Evolutionary conservation across 2,888 invertebrate genomes (phyloP).

Genomic region (Volucella bombylans): DNA sequence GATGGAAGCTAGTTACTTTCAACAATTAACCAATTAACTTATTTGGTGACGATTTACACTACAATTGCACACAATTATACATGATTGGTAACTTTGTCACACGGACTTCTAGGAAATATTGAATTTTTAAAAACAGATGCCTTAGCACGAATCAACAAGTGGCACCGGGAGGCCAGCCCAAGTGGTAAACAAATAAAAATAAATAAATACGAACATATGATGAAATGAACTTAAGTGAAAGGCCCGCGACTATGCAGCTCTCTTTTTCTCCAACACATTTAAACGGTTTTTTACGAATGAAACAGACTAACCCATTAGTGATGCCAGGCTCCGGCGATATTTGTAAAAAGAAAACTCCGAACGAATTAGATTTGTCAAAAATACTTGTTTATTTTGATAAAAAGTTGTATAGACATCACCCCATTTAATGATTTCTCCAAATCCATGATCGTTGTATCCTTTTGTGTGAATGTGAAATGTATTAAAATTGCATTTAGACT

Average conservation of each 20-base stretch:
- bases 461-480: background rate
- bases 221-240: slow-evolving; percentile 13
- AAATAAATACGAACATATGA: slow-evolving; percentile 16
- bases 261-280: slow-evolving; percentile 18
- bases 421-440: background rate
- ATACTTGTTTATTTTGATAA: slow-evolving; percentile 54
- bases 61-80: slow-evolving; percentile 7
- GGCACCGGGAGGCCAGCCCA: slow-evolving; percentile 8
- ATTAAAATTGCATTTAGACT: slow-evolving; percentile 13
- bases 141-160: slow-evolving; percentile 29
- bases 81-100: slow-evolving; percentile 16
- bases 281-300: background rate
- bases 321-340: slow-evolving; percentile 8
- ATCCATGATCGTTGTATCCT: background rate
- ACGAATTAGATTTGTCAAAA: slow-evolving; percentile 10
- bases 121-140: slow-evolving; percentile 49
- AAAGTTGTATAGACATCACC: slow-evolving; percentile 7
- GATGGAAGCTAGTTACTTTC: no score
- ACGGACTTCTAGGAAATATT: background rate
- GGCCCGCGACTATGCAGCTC: slow-evolving; percentile 4
- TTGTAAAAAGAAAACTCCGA: background rate
- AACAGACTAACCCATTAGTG: slow-evolving; percentile 10
- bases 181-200: slow-evolving; percentile 48
- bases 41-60: slow-evolving; percentile 4
- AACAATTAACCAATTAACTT: no score